These are phyloP conservation scores for Sardinella longiceps DNA, from an alignment of 2,797 vertebrate genomes.

Conservation along the genomic window DNA sequence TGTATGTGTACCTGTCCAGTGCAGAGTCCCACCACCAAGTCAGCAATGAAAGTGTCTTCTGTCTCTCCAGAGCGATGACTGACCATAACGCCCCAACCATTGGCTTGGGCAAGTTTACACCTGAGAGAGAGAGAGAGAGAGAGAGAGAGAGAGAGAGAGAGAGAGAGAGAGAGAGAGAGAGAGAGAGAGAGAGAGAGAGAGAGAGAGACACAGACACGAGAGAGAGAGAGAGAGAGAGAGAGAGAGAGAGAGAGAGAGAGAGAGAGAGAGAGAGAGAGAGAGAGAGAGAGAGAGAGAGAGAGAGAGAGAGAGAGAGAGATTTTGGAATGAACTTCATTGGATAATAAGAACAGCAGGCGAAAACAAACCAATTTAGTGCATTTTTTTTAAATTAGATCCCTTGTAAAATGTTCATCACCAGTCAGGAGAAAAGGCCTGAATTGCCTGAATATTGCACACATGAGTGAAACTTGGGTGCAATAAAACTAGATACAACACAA, in stretches of 20 bases:
- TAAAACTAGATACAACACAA: too few relatives aligned
- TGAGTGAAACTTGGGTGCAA: background rate
- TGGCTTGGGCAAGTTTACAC: conserved; percentile 93
- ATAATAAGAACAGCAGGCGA: too few relatives aligned
- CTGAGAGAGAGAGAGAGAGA: conserved; percentile 58
- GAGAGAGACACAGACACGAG: too few relatives aligned
- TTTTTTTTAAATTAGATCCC: too few relatives aligned
- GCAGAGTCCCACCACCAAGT: conserved; percentile 94
- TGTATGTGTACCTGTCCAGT: conserved; percentile 85
- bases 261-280: conserved; percentile 27
- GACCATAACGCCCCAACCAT: conserved; percentile 97
- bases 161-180: background rate
- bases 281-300: conserved; percentile 4
- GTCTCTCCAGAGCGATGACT: conserved; percentile 95
- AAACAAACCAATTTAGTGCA: too few relatives aligned
- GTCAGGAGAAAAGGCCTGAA: background rate
- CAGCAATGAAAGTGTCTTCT: conserved; percentile 94
- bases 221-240: background rate
- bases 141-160: background rate
- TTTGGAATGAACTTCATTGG: too few relatives aligned
- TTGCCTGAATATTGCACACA: background rate
- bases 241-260: too few relatives aligned
- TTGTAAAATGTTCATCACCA: too few relatives aligned
- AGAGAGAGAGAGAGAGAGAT: background rate
- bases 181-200: background rate